Base-by-base conservation (phyloP, 2,797 vertebrate species). In the Siniperca scherzeri region DNA sequence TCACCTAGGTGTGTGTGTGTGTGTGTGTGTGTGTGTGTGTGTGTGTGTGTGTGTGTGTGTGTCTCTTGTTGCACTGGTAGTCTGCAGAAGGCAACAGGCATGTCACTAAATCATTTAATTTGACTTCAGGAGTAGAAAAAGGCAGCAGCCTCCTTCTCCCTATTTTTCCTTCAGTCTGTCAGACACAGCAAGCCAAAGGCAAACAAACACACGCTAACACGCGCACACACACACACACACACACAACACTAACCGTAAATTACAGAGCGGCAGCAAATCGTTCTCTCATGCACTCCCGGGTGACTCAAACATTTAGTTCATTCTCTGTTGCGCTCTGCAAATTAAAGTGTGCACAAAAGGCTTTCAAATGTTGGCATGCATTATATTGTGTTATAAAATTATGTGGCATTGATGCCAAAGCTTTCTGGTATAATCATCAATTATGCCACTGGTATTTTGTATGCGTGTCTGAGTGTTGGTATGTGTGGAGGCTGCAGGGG, bases 291-390 rank as follows among this genome's bases (percentile, higher is more conserved):
- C 85, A 62, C 79, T 87, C 81, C 83, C 68, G 56, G 19, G 82
- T 89, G 88, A 93, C 89, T 90, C 85, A 89, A 90, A 88, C 88
- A 85, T 92, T 91, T 72, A 88, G 82, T 88, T 92, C 67, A 86
- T 85, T 88, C 75, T 84, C 79, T 64, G 75, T 78, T 80, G 78
- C 33, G 72, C 89, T 87, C 72, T 85, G 71, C 78, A 88, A 90
- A 87, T 92, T 85, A 84, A 89, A 90, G 83, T 89, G 84, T 75
- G 72, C 74, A 84, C 87, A 86, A 91, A 89, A 85, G 77, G 71
- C 81, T 86, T 83, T 82, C 76, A 88, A 81, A 81, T 64, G 68
- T 56, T 82, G 86, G 66, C 81, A 46, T 86, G 74, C 85, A 73
- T 90, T 81, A 82, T 71, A 85, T 81, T 81, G 70, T 83, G 84